Conservation (phyloP, 2,113 vertebrate genomes). For the Plecturocebus donacophilus region DNA sequence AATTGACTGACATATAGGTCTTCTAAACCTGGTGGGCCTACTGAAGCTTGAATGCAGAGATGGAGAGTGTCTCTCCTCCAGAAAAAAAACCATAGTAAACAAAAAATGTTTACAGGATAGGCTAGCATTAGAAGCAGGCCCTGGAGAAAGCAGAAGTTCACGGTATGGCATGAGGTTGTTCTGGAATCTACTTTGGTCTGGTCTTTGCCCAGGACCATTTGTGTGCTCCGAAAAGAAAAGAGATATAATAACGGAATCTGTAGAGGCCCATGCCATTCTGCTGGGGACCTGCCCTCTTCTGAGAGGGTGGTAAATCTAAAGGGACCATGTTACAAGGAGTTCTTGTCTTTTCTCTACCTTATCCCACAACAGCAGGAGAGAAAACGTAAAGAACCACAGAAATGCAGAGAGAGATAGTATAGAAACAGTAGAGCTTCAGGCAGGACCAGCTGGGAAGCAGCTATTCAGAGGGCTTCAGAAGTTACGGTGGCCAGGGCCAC, state of each 20-base stretch:
- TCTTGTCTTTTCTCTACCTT: not conserved
- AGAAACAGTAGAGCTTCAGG: not conserved
- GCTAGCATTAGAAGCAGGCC: not conserved
- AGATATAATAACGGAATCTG: not conserved
- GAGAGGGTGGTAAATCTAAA: not conserved
- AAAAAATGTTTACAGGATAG: not conserved
- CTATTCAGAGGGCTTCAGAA: not conserved
- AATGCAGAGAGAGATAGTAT: not conserved
- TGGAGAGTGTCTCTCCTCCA: not conserved
- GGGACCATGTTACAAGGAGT: not conserved
- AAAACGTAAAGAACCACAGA: not conserved
- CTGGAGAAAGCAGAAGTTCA: not conserved
- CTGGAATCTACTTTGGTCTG: not conserved
- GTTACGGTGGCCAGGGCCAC: not conserved
- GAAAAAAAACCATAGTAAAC: not conserved
- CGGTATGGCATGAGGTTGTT: not conserved
- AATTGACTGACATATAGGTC: not conserved
- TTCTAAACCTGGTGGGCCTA: not conserved
- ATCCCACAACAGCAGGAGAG: not conserved
- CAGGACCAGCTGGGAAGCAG: not conserved
- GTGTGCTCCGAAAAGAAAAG: not conserved
- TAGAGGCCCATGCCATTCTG: not conserved
- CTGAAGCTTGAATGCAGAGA: not conserved
- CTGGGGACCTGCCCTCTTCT: not conserved
- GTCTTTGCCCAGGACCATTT: not conserved